Base-by-base conservation (phyloP, 2,888 invertebrate species). In the Julus scandinavius region DNA sequence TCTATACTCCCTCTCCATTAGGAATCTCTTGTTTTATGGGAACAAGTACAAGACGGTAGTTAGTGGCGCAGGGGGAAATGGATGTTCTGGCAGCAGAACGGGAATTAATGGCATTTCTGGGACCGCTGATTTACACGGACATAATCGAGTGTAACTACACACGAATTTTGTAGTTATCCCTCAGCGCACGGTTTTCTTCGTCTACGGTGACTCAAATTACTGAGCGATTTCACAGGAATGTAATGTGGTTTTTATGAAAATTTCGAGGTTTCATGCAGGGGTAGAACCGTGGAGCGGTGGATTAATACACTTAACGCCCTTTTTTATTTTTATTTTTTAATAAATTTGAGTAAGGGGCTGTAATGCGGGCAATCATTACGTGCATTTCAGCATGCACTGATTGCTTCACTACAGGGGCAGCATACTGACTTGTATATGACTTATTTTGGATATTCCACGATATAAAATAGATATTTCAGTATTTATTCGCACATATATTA, bases 91-190 rank as follows among this genome's bases (percentile, higher is more conserved):
- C n/a, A n/a, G 3, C 17, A 13, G 38, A 80, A 80, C 29, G 80
- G 80, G 38, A 80, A 80, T 80, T 29, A 80, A 29, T 80, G 80
- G 5, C 29, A 17, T 72, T 72, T 72, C 72, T 72, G 7, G 72
- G 29, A 29, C 80, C 80, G 9, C 29, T 4, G 80, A 80, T 80
- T 80, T 80, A 80, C 80, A 38, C 80, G 80, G 80, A 80, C 80
- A 80, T 80, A 80, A 80, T 80, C 80, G 80, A 80, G 80, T 80
- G 38, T 80, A 80, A 80, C 80, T 80, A n/a, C n/a, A 80, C 38
- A 80, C 80, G 29, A 80, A 80, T 80, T 80, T 80, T 38, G 4
- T 80, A 29, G 80, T 80, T 80, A 80, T 20, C 29, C 29, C 38
- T 0, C 38, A 13, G 13, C 38, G 13, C 29, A 11, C 1, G 13